A percentile compares a stretch with the other conserved stretches of the same genome.
Evolutionary conservation across 2,888 invertebrate species (phyloP).

Genomic region (Conops quadrifasciatus): DNA sequence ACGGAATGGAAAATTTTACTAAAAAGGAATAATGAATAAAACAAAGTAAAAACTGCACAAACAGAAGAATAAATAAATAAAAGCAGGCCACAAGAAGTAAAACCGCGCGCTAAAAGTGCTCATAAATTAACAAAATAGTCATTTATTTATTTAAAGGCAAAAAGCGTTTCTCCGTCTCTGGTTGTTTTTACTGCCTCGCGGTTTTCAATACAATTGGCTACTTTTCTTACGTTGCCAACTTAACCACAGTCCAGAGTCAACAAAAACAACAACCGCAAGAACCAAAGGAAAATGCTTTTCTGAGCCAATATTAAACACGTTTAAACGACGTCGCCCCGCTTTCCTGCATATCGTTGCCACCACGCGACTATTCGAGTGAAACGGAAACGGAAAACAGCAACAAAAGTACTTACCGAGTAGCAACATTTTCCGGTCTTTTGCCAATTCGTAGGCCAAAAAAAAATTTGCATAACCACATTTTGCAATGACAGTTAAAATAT

Average conservation of each 20-base stretch:
- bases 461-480: neutral
- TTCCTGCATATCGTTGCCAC: neutral
- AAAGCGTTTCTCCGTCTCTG: neutral
- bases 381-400: neutral
- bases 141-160: neutral
- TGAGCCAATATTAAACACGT: neutral
- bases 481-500: conserved; percentile 13
- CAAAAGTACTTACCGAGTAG: neutral
- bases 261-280: neutral
- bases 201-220: neutral
- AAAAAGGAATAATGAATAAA: neutral
- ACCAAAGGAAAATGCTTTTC: neutral
- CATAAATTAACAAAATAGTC: neutral
- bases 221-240: neutral
- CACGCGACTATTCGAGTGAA: neutral
- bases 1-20: too few relatives aligned
- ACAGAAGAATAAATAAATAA: neutral
- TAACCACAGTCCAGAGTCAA: neutral
- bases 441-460: neutral
- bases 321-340: neutral
- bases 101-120: neutral
- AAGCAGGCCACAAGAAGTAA: neutral
- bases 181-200: too few relatives aligned
- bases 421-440: neutral
- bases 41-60: neutral